phyloP scores from a whole-genome alignment of 2,113 vertebrate species.

The Saccopteryx bilineata region DNA sequence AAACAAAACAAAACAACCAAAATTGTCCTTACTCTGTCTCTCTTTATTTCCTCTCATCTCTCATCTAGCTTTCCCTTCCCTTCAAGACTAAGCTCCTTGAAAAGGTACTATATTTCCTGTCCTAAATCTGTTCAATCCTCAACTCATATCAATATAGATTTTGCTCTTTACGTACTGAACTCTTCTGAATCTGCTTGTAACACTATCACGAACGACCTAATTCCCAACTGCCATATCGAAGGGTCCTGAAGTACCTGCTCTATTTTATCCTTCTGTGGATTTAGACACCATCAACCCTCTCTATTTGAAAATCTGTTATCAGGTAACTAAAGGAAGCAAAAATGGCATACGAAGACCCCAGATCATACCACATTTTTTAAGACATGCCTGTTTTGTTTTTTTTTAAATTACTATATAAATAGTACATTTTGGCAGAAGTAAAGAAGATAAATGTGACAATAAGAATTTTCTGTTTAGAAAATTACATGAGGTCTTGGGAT shows the following conservation, averaged over 20 bases:
- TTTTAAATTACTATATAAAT: background rate
- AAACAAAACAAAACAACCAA: background rate
- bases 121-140: background rate
- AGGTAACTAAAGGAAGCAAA: background rate
- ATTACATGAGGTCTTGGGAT: slow-evolving; percentile 94
- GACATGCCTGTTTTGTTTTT: background rate
- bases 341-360: background rate
- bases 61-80: background rate
- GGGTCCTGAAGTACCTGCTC: background rate
- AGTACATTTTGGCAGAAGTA: background rate
- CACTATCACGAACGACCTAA: background rate
- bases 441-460: background rate
- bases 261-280: background rate
- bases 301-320: background rate
- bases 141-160: background rate
- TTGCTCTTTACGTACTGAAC: background rate
- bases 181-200: background rate
- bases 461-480: slow-evolving; percentile 55
- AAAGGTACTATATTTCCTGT: background rate
- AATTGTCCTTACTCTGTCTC: background rate
- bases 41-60: background rate
- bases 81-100: slow-evolving; percentile 10
- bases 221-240: background rate
- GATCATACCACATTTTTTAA: background rate
- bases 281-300: background rate